A percentile compares a stretch with the other conserved stretches of the same genome.
Evolutionary conservation across 2,888 invertebrate species (phyloP).

Genomic region (Apodemia zela): DNA sequence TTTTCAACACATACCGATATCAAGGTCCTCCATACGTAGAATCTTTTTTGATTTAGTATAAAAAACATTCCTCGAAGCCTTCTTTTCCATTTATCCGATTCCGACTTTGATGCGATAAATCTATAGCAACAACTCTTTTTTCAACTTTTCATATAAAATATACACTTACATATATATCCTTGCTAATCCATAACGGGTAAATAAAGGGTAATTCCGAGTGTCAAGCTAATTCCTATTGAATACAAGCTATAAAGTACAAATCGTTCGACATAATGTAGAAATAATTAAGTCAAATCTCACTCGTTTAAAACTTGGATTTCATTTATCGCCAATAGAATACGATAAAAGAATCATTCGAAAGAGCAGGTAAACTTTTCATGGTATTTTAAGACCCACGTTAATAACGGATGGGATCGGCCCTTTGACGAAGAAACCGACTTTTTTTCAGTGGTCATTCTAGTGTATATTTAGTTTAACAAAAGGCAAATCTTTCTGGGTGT

Average conservation of each 20-base stretch:
- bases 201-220: neutral
- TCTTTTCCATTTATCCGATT: too few species aligned
- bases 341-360: constrained; percentile 61
- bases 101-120: too few species aligned
- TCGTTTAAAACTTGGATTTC: constrained; percentile 57
- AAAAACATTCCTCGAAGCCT: too few species aligned
- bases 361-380: constrained; percentile 65
- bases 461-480: constrained; percentile 53
- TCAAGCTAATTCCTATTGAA: constrained; percentile 4
- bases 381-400: constrained; percentile 49
- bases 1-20: too few species aligned
- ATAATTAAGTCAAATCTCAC: constrained; percentile 24
- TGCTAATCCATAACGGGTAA: too few species aligned
- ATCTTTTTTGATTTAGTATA: too few species aligned
- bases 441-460: constrained; percentile 64
- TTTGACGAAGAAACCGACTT: constrained; percentile 38
- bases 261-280: constrained; percentile 12
- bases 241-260: constrained; percentile 16
- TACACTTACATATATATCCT: too few species aligned
- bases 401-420: constrained; percentile 40
- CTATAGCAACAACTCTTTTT: too few species aligned
- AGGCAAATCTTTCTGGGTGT: constrained; percentile 56
- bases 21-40: too few species aligned
- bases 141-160: too few species aligned
- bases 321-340: constrained; percentile 63